A percentile compares a stretch with the other conserved stretches of the same genome.
Conservation (phyloP, 2,888 invertebrate genomes). For the Sarcophaga subvicina region DNA sequence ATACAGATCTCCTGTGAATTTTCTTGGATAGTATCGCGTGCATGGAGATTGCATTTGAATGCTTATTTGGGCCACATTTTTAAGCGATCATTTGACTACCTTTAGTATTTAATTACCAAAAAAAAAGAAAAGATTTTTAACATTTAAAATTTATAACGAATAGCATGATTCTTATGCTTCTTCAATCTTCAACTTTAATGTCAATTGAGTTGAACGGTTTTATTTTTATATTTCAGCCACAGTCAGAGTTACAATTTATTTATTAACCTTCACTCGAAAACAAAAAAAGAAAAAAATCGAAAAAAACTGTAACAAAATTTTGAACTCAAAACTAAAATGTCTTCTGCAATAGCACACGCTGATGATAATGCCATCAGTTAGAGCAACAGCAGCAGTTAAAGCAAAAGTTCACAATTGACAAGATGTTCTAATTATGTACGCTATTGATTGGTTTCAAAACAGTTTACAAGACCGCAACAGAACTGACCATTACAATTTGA, state of each 20-base stretch:
- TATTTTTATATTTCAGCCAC: background rate
- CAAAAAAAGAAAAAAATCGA: no score
- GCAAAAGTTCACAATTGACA: slow-evolving; percentile 60
- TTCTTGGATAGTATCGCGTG: no score
- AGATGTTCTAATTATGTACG: slow-evolving; percentile 43
- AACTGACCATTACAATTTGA: slow-evolving; percentile 46
- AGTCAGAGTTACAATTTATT: background rate
- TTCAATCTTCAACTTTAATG: background rate
- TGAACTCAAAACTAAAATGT: slow-evolving; percentile 9
- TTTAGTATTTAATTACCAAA: background rate
- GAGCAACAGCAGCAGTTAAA: background rate
- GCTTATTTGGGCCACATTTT: no score
- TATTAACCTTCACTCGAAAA: slow-evolving; percentile 18
- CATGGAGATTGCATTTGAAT: no score
- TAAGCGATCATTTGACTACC: no score
- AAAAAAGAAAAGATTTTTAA: background rate
- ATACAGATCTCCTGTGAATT: no score
- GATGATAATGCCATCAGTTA: background rate
- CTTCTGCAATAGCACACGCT: background rate
- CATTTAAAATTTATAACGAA: background rate
- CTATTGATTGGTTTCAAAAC: background rate
- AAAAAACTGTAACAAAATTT: slow-evolving; percentile 20
- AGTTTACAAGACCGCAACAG: background rate
- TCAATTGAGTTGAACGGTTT: background rate
- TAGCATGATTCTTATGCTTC: background rate